phyloP scores from a whole-genome alignment of 92 coral and sea anemone species.

The Ricordea florida region DNA sequence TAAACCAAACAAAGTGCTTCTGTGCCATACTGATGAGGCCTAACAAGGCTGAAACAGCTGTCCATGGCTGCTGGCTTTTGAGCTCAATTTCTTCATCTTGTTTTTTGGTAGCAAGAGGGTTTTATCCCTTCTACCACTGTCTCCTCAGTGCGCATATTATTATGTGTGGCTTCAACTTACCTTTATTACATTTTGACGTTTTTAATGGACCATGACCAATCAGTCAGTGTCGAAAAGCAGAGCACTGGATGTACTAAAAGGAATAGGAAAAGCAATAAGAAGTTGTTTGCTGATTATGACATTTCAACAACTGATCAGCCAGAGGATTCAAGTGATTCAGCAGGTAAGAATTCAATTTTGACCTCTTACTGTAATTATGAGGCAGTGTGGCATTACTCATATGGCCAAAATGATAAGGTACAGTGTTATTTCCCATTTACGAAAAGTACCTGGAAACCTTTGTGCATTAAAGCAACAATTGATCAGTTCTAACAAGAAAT shows the following conservation, averaged over 20 bases:
- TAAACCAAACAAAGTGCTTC: too few species aligned
- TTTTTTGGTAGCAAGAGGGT: too few species aligned
- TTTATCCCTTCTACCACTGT: too few species aligned
- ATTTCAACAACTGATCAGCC: neutral
- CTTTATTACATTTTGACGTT: too few species aligned
- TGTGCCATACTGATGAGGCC: too few species aligned
- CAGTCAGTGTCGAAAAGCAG: neutral
- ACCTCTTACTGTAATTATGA: neutral
- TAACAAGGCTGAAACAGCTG: too few species aligned
- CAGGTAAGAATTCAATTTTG: conserved; percentile 10
- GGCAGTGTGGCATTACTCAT: neutral
- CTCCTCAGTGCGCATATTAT: too few species aligned
- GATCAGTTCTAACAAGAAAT: neutral
- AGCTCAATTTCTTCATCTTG: too few species aligned
- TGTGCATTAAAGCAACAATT: neutral
- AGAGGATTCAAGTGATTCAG: neutral
- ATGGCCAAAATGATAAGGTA: neutral
- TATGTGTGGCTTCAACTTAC: too few species aligned
- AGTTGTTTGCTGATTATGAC: neutral
- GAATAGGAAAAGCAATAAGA: neutral
- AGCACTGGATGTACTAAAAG: neutral
- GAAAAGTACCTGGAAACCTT: neutral
- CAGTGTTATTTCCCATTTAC: neutral
- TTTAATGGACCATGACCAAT: conserved; percentile 2
- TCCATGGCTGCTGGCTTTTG: too few species aligned